Conservation (phyloP, 2,888 invertebrate genomes). For the Vannuccia rotundouncinata region DNA sequence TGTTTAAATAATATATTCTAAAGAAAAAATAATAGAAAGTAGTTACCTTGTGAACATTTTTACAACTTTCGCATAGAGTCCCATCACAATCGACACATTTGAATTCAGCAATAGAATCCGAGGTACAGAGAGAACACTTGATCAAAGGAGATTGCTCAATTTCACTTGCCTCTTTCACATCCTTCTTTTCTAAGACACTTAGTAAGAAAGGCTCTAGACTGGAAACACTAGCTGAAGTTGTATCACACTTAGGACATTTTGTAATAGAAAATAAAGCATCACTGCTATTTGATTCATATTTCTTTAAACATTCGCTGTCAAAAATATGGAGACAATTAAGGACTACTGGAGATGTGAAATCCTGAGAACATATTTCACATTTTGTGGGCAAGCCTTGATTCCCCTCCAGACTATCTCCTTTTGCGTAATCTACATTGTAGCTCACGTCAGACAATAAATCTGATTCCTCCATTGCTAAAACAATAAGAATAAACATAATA, state of each 20-base stretch:
- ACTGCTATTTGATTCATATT: slow-evolving; percentile 27
- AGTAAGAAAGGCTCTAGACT: slow-evolving; percentile 23
- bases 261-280: background rate
- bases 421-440: slow-evolving; percentile 9
- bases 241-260: slow-evolving; percentile 34
- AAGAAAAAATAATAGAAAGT: background rate
- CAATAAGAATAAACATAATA: no score
- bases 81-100: slow-evolving; percentile 38
- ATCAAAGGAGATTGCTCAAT: background rate
- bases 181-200: background rate
- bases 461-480: background rate
- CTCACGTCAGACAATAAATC: background rate
- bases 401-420: slow-evolving; percentile 31
- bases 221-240: background rate
- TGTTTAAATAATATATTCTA: background rate
- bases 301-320: slow-evolving; percentile 34
- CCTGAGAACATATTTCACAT: slow-evolving; percentile 32
- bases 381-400: slow-evolving; percentile 7
- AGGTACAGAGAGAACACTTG: slow-evolving; percentile 36
- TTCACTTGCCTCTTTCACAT: background rate
- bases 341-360: slow-evolving; percentile 31
- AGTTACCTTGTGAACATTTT: slow-evolving; percentile 35
- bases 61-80: slow-evolving; percentile 32
- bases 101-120: slow-evolving; percentile 33
- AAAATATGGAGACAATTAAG: slow-evolving; percentile 37